Conservation (phyloP, 2,797 vertebrate species). For the Vespertilio murinus region DNA sequence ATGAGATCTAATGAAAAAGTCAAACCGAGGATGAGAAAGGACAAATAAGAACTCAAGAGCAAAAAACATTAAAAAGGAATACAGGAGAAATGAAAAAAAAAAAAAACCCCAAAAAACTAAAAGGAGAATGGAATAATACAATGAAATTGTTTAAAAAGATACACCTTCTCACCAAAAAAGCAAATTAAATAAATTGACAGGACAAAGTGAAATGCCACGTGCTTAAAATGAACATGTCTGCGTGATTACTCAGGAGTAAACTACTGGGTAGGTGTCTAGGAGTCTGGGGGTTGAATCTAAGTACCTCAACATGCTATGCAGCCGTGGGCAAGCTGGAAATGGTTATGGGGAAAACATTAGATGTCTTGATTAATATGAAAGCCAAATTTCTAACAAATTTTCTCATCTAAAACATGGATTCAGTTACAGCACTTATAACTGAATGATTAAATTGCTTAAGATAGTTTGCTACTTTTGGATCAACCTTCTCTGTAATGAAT, state of each 20-base stretch:
- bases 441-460: background rate
- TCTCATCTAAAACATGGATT: background rate
- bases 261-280: background rate
- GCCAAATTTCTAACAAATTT: conserved; percentile 6
- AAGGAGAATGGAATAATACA: background rate
- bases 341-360: background rate
- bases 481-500: background rate
- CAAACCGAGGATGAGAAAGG: background rate
- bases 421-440: background rate
- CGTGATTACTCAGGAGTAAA: background rate
- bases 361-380: background rate
- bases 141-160: background rate
- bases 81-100: background rate
- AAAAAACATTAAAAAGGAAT: background rate
- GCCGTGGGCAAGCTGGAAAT: background rate
- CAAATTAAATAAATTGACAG: background rate
- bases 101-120: background rate
- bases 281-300: background rate
- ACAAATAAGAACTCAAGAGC: background rate
- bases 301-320: background rate
- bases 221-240: background rate
- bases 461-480: background rate
- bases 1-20: background rate
- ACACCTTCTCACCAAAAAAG: background rate
- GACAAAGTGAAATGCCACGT: background rate